Evolutionary conservation across 2,797 vertebrate genomes (phyloP).

Genomic region (Pogonophryne albipinna): DNA sequence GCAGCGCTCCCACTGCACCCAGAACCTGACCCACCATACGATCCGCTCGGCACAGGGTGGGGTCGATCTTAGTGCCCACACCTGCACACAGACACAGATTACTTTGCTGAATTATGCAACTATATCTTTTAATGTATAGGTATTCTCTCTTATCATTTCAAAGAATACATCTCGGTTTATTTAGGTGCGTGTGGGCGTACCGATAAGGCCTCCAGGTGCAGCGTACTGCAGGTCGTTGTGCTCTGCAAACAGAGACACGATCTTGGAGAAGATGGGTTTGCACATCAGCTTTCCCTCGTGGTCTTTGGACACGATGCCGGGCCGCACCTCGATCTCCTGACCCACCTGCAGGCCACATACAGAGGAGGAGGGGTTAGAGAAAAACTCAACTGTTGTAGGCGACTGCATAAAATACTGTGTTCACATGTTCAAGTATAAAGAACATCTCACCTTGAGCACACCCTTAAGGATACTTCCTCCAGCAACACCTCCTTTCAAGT

Average conservation of each 20-base stretch:
- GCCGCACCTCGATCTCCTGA: constrained; percentile 97
- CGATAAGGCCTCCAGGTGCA: constrained; percentile 97
- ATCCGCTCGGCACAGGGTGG: constrained; percentile 96
- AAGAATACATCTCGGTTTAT: not conserved
- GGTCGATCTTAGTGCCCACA: constrained; percentile 98
- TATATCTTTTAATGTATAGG: too few species aligned
- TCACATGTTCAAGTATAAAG: not conserved
- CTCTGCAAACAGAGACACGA: constrained; percentile 97
- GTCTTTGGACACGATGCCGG: constrained; percentile 99
- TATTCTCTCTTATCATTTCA: not conserved
- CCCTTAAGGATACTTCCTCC: constrained; percentile 99
- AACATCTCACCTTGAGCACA: constrained; percentile 91
- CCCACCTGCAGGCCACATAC: constrained; percentile 88
- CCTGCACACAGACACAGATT: constrained; percentile 77
- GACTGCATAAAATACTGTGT: not conserved
- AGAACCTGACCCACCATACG: constrained; percentile 99
- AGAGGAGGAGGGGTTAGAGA: not conserved
- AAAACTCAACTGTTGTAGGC: too few species aligned
- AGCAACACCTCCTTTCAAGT: constrained; percentile 97
- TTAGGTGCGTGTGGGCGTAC: constrained; percentile 73
- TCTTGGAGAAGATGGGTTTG: constrained; percentile 99
- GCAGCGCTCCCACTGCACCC: constrained; percentile 95
- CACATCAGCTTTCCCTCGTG: constrained; percentile 99
- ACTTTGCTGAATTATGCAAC: too few species aligned
- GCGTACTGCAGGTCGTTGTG: constrained; percentile 99